Percentiles rank a stretch among this genome's conserved stretches.
These are phyloP conservation scores for Parthenolecanium corni DNA, from an alignment of 2,888 invertebrate genomes.

Conservation along the genomic window DNA sequence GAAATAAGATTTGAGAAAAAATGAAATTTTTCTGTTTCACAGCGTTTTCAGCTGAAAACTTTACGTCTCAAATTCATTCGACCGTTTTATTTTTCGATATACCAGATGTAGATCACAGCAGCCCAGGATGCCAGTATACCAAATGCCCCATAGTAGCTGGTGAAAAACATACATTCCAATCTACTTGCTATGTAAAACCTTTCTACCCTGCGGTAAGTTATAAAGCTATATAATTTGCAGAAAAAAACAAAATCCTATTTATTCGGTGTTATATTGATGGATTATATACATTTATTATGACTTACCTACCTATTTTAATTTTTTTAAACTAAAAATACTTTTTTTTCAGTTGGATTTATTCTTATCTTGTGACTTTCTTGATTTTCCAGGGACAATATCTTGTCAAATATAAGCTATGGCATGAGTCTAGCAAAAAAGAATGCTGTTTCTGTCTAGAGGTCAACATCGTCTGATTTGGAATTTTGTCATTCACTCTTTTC, in stretches of 20 bases:
- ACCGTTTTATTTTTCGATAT: neutral
- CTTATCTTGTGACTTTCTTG: too few species aligned
- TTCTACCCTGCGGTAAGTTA: slow-evolving; percentile 9
- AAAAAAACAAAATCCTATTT: too few species aligned
- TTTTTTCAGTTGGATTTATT: too few species aligned
- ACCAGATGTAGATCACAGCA: slow-evolving; percentile 7
- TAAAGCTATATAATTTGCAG: too few species aligned
- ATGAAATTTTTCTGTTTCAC: neutral
- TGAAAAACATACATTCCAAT: neutral
- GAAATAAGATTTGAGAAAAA: neutral
- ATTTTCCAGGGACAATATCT: neutral
- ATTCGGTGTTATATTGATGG: too few species aligned
- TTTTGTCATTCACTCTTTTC: neutral
- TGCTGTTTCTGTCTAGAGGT: neutral
- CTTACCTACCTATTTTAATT: too few species aligned
- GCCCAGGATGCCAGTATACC: slow-evolving; percentile 1
- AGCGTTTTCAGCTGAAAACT: neutral
- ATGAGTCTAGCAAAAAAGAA: neutral
- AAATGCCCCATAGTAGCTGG: slow-evolving; percentile 2
- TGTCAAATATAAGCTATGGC: slow-evolving; percentile 7
- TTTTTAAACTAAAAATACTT: too few species aligned
- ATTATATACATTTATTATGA: too few species aligned
- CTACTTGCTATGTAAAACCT: neutral
- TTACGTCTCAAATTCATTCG: neutral
- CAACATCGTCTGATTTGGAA: neutral